Base-by-base conservation (phyloP, 2,888 invertebrate genomes). In the Gortyna flavago region DNA sequence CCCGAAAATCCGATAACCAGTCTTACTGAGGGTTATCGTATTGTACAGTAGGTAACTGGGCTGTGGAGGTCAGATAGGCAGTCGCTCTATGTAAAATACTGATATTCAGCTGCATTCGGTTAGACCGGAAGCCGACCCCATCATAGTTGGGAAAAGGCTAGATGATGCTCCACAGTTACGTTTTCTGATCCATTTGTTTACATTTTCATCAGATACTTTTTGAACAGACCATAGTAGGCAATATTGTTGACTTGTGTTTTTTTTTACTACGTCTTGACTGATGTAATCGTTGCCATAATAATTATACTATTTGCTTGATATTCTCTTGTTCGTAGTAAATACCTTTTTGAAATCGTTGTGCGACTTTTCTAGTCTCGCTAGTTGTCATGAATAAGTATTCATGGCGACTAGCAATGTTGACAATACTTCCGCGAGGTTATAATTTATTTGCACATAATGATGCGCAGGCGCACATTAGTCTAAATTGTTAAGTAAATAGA, bases 401-500 rank as follows among this genome's bases (percentile, higher is more conserved):
- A 67, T 62, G 25, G n/a, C 16, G n/a, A n/a, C 35, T n/a, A 61
- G 6, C n/a, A 62, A n/a, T 69, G 51, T 62, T 51, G 68, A 67
- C 76, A 32, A 54, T 72, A 73, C 72, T 83, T 80, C 85, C 62
- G 70, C 57, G 62, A 72, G 68, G 72, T 72, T 76, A 75, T 82
- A 35, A 35, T 35, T 35, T 35, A 68, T 73, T 71, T 74, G 29
- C 18, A 72, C 61, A 68, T 82, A 76, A 76, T 83, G 66, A 80
- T 70, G 75, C 71, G 29, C 18, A 18, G 25, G 38, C 16, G 71
- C 69, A 70, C 21, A 64, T 80, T 75, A 66, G 48, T 62, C 32
- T 38, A 75, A 84, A 65, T 83, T 61, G 75, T 59, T 4, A 66
- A 73, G 72, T 84, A 75, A 84, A 84, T 67, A 76, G 9, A 59